A percentile compares a stretch with the other conserved stretches of the same genome.
These are phyloP conservation scores for Hyperopisus bebe DNA, from an alignment of 2,113 vertebrate species.

Conservation along the genomic window DNA sequence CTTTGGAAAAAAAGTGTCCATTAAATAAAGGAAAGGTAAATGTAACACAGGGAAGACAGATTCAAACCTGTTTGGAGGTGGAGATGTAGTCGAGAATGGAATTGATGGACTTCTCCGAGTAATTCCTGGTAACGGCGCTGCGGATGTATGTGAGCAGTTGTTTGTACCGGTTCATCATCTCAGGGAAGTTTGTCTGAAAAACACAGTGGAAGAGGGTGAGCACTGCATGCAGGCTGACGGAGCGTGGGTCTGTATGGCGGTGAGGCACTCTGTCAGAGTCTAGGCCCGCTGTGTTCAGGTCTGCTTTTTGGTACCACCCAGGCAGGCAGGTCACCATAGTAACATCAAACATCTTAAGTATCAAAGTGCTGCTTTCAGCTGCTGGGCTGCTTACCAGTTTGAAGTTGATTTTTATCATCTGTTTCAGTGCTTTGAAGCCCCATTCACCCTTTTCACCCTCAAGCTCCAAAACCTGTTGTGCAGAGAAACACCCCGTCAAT, in stretches of 20 bases:
- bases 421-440: constrained; percentile 99
- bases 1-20: not conserved
- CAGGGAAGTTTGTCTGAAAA: constrained; percentile 89
- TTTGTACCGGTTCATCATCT: constrained; percentile 99
- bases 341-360: not conserved
- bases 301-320: not conserved
- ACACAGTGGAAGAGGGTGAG: not conserved
- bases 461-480: constrained; percentile 84
- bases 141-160: constrained; percentile 79
- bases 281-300: not conserved
- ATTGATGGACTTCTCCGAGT: constrained; percentile 99
- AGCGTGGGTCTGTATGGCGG: not conserved
- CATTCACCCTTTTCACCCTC: constrained; percentile 99
- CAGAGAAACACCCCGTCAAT: constrained; percentile 8
- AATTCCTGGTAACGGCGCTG: constrained; percentile 97
- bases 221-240: not conserved
- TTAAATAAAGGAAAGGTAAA: not conserved
- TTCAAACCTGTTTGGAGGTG: constrained; percentile 95
- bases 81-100: constrained; percentile 99
- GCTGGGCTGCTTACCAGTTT: constrained; percentile 78
- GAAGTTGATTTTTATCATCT: constrained; percentile 99
- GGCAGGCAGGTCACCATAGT: not conserved
- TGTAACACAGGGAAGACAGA: constrained; percentile 7
- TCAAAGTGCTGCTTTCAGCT: not conserved
- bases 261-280: not conserved